Evolutionary conservation across 2,797 vertebrate species (phyloP).

Genomic region (Erethizon dorsatum): DNA sequence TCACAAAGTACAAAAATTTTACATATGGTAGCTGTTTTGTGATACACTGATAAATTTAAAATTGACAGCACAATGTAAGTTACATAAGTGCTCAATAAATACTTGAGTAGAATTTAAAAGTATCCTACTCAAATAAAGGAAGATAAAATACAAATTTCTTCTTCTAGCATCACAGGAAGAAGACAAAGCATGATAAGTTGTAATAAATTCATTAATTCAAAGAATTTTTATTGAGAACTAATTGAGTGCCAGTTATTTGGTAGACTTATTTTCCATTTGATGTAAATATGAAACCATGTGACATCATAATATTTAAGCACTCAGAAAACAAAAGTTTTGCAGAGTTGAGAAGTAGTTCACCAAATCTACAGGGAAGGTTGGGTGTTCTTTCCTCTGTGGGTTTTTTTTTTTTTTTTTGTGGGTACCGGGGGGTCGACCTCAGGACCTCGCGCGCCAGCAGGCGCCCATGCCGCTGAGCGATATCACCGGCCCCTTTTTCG

Average conservation of each 20-base stretch:
- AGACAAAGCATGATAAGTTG: background rate
- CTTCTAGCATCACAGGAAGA: background rate
- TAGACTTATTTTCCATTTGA: background rate
- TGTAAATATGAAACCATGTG: background rate
- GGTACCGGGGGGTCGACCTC: no score
- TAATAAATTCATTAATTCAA: conserved; percentile 22
- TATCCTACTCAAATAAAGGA: background rate
- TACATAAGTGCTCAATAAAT: background rate
- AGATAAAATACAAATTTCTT: conserved; percentile 12
- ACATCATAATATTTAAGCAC: background rate
- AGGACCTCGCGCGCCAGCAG: no score
- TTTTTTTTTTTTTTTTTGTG: no score
- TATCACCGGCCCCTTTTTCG: no score
- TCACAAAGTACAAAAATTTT: background rate
- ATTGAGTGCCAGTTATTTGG: background rate
- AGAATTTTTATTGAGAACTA: background rate
- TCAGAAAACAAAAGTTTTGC: background rate
- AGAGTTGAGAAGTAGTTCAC: background rate
- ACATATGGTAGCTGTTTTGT: background rate
- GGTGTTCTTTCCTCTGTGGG: background rate
- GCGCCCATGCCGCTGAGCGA: no score
- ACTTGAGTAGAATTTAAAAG: background rate
- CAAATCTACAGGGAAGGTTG: background rate
- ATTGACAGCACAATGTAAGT: background rate
- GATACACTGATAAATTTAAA: conserved; percentile 41